Evolutionary conservation across 2,797 vertebrate species (phyloP).

Genomic region (Falco concolor): DNA sequence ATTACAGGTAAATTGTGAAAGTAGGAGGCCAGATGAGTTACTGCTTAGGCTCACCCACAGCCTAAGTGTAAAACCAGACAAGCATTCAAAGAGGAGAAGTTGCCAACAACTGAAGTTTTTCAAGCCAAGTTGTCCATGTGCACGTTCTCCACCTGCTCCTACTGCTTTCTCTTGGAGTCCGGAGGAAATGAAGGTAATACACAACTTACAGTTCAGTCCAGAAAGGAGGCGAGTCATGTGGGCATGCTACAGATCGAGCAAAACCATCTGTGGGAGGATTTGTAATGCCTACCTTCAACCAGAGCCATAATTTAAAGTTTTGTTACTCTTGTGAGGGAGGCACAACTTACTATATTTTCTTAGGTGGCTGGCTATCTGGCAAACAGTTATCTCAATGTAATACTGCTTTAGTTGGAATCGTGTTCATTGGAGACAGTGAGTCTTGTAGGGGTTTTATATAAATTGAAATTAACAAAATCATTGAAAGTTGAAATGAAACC

Average conservation of each 20-base stretch:
- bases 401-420: not conserved
- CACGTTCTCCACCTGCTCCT: not conserved
- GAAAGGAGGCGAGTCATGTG: not conserved
- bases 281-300: not conserved
- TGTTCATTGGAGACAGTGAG: not conserved
- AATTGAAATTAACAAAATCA: not conserved
- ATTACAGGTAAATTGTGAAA: not conserved
- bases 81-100: not conserved
- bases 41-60: not conserved
- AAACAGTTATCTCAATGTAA: not conserved
- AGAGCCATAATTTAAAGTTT: not conserved
- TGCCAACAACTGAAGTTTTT: not conserved
- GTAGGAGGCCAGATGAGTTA: not conserved
- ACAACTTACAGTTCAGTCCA: not conserved
- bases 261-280: not conserved
- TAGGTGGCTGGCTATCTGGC: not conserved
- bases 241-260: not conserved
- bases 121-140: not conserved
- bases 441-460: not conserved
- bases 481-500: not conserved
- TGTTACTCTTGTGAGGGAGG: not conserved
- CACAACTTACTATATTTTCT: not conserved
- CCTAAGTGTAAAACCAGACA: rapidly evolving
- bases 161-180: not conserved
- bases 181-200: not conserved